Conservation (phyloP, 2,113 vertebrate species). For the Dryoscopus gambensis region DNA sequence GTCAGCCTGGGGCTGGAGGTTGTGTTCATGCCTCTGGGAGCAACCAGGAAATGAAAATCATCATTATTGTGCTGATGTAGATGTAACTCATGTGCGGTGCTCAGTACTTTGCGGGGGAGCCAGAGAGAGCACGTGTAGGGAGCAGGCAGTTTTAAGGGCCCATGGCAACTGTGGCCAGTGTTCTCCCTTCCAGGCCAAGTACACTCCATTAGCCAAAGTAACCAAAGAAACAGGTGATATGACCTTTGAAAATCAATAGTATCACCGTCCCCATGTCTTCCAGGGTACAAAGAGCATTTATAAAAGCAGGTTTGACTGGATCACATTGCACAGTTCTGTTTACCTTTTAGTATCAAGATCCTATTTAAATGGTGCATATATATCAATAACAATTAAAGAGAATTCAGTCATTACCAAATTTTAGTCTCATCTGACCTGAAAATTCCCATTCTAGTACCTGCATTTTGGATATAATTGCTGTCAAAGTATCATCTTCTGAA, state of each 20-base stretch:
- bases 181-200: neutral
- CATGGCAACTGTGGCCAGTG: neutral
- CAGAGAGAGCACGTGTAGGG: accelerated
- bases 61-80: neutral
- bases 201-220: neutral
- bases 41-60: neutral
- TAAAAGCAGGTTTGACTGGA: neutral
- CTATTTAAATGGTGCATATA: neutral
- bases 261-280: neutral
- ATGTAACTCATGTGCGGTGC: neutral
- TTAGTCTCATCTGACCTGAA: neutral
- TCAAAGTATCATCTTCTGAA: neutral
- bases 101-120: neutral
- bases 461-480: neutral
- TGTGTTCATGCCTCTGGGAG: neutral
- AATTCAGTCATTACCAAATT: neutral
- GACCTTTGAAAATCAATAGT: neutral
- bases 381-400: neutral
- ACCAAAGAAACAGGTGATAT: neutral
- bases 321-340: neutral
- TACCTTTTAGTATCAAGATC: neutral
- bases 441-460: neutral
- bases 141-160: neutral
- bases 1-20: neutral
- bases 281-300: neutral